Percentiles rank a stretch among this genome's conserved stretches.
Evolutionary conservation across 2,113 vertebrate species (phyloP).

Genomic region (Scopus umbretta): DNA sequence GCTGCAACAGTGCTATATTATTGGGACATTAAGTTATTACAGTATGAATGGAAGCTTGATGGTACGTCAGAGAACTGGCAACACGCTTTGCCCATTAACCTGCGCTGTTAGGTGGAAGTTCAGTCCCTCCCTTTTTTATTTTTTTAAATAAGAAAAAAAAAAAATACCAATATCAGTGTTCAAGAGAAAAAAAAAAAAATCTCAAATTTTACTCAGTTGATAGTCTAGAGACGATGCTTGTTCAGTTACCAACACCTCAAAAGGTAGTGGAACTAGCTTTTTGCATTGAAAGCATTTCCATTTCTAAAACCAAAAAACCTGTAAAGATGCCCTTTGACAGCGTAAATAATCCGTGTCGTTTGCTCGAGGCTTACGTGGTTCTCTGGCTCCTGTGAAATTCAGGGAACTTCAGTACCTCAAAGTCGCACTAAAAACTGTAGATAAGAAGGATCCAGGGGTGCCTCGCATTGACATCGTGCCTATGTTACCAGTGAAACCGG

Average conservation of each 20-base stretch:
- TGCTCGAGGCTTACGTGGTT: accelerated
- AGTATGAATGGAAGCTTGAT: not conserved
- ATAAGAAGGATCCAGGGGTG: not conserved
- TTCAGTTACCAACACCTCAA: not conserved
- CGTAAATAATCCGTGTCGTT: not conserved
- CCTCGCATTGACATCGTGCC: not conserved
- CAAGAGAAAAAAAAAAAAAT: not conserved
- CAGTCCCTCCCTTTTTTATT: accelerated
- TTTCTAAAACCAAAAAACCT: not conserved
- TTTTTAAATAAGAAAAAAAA: not conserved
- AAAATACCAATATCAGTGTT: not conserved
- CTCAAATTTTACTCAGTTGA: not conserved
- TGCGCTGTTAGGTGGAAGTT: not conserved
- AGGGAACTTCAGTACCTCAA: not conserved
- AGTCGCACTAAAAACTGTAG: not conserved
- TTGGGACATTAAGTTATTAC: not conserved
- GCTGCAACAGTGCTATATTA: not conserved
- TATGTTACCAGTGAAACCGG: not conserved
- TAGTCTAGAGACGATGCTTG: not conserved
- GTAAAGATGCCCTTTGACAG: not conserved
- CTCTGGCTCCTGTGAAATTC: not conserved
- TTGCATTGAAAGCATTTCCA: not conserved
- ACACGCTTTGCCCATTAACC: not conserved
- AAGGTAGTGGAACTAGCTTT: not conserved
- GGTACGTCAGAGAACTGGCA: not conserved